Base-by-base conservation (phyloP, 2,888 invertebrate genomes). In the Oxytorus armatus region DNA sequence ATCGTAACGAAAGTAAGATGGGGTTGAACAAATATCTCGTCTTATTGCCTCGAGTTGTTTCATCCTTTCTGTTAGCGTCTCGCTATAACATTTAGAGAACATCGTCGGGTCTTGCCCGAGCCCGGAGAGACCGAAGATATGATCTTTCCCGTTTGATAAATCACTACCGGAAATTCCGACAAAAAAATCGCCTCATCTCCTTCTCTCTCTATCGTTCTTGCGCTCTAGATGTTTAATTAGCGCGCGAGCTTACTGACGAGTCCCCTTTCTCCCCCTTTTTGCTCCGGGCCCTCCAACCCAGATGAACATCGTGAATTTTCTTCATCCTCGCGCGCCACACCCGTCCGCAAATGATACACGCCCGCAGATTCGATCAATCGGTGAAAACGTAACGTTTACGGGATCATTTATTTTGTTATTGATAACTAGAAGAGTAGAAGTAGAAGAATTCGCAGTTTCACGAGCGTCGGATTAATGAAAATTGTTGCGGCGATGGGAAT, bases 61-160 rank as follows among this genome's bases (percentile, higher is more conserved):
- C 33, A 70, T 77, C 39, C 57, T 29, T 76, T 72, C 77, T 72
- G 21, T 65, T 47, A 57, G 42, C 72, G 66, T 65, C 49, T 61
- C 79, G 16, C 11, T n/a, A n/a, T n/a, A 23, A 69, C 77, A 65
- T 77, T 77, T 77, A 82, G 82, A 79, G 49, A 3, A 16, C 55
- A 39, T 36, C 83, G 85, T 73, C 74, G 81, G 85, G 89, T 89
- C 88, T 90, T 89, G 87, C 87, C 76, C 84, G 79, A 80, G 65
- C 59, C 66, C 83, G 80, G 81, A 79, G 75, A 80, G 83, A 77
- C 83, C n/a, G n/a, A n/a, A 84, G 90, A 91, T 91, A 89, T 75
- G 78, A 91, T 91, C 90, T 91, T 89, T 89, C 85, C 89, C 87
- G 87, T 89, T 90, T 91, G 91, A 91, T 91, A 90, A 90, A 91